Percentiles rank a stretch among this genome's conserved stretches.
These are phyloP conservation scores for Potorous gilbertii DNA, from an alignment of 2,797 vertebrate genomes.

Conservation along the genomic window DNA sequence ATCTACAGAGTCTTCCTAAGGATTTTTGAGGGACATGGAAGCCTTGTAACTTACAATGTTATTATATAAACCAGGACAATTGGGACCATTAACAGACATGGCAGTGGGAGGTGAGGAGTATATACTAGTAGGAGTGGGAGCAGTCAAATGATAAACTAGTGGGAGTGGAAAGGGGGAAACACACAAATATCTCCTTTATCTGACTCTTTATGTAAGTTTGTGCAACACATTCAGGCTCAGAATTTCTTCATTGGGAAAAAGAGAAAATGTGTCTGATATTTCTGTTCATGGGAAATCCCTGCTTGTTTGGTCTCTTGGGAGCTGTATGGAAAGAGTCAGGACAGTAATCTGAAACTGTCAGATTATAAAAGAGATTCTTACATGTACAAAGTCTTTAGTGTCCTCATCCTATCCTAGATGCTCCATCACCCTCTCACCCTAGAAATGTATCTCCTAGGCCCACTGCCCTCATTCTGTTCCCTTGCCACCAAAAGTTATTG, in stretches of 20 bases:
- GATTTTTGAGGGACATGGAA: background rate
- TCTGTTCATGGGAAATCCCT: background rate
- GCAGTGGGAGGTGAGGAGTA: background rate
- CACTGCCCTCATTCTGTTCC: background rate
- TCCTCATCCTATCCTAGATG: background rate
- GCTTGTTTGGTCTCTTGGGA: background rate
- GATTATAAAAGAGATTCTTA: background rate
- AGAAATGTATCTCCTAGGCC: background rate
- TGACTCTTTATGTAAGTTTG: background rate
- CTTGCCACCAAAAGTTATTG: background rate
- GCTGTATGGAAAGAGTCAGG: background rate
- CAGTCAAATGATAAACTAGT: background rate
- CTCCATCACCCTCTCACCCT: background rate
- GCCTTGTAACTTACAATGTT: background rate
- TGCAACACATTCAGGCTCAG: background rate
- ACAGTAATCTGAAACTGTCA: background rate
- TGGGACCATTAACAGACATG: background rate
- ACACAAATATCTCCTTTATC: background rate
- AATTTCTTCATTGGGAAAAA: background rate
- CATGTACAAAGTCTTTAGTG: background rate
- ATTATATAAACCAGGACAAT: background rate
- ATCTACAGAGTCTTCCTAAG: background rate
- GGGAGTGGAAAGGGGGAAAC: background rate
- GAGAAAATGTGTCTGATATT: background rate
- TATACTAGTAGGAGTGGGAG: background rate